These are phyloP conservation scores for Psettodes erumei DNA, from an alignment of 2,113 vertebrate species.

Conservation along the genomic window DNA sequence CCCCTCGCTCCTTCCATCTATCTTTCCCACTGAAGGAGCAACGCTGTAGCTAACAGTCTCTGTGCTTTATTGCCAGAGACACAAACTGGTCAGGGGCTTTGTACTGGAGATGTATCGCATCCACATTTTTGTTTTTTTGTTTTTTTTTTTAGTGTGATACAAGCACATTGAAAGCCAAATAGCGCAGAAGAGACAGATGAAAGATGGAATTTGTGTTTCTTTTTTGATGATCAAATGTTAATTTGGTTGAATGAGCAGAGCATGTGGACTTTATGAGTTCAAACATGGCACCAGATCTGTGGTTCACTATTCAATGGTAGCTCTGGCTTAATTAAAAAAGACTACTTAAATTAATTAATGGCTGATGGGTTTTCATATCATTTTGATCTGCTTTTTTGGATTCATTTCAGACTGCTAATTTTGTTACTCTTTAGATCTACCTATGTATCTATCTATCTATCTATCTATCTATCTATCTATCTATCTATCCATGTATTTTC, in stretches of 20 bases:
- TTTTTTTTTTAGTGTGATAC: conserved; percentile 19
- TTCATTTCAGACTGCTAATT: conserved; percentile 7
- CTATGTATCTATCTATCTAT: conserved; percentile 37
- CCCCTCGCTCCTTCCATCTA: conserved; percentile 53
- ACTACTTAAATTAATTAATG: conserved; percentile 65
- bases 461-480: conserved; percentile 35
- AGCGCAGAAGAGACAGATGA: conserved; percentile 42
- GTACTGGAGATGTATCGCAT: conserved; percentile 58
- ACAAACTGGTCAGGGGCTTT: conserved; percentile 65
- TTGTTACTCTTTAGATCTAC: conserved; percentile 7
- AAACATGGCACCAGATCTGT: conserved; percentile 60
- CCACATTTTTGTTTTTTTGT: conserved; percentile 16
- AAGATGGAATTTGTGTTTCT: conserved; percentile 62
- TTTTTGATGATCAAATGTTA: conserved; percentile 64
- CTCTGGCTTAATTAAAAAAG: conserved; percentile 70
- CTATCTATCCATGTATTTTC: conserved; percentile 20
- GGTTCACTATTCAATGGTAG: conserved; percentile 56
- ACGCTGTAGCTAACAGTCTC: conserved; percentile 59
- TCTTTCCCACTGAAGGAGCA: conserved; percentile 45
- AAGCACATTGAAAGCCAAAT: conserved; percentile 51
- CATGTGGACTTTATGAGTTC: conserved; percentile 58
- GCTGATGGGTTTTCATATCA: conserved; percentile 53
- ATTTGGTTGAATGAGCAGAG: conserved; percentile 54
- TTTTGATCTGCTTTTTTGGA: conserved; percentile 26
- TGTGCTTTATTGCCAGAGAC: conserved; percentile 67